Percentiles rank a stretch among this genome's conserved stretches.
phyloP scores from a whole-genome alignment of 2,888 invertebrate species.

The Heliconius hortense region DNA sequence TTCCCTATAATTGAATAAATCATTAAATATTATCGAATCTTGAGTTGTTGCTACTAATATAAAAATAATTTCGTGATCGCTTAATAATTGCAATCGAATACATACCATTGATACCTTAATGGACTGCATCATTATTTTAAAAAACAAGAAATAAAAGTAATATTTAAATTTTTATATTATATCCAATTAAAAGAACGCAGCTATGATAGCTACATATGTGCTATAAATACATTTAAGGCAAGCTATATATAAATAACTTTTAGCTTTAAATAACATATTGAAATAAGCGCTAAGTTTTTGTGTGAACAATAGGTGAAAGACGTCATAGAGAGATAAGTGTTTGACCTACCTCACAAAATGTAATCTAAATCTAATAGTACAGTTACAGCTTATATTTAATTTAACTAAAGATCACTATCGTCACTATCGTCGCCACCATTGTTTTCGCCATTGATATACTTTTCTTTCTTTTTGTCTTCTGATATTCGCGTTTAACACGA shows the following conservation, averaged over 20 bases:
- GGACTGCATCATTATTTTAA: not conserved
- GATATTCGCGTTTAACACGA: no score
- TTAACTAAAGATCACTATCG: no score
- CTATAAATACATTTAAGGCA: not conserved
- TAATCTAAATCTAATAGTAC: no score
- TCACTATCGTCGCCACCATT: no score
- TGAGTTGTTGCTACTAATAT: not conserved
- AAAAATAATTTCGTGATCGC: constrained; percentile 1
- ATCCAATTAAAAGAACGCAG: not conserved
- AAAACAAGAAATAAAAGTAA: constrained; percentile 9
- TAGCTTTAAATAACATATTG: not conserved
- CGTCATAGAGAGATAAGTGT: no score
- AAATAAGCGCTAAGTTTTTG: not conserved
- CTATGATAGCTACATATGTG: not conserved
- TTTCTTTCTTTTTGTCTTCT: no score
- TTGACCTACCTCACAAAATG: no score
- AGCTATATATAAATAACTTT: not conserved
- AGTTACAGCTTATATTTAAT: no score
- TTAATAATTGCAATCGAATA: constrained; percentile 15
- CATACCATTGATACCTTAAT: not conserved
- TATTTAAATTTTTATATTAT: not conserved
- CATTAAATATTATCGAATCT: constrained; percentile 11
- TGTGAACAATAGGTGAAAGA: no score
- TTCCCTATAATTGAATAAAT: constrained; percentile 19
- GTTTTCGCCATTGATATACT: no score